Base-by-base conservation (phyloP, 1,140 invertebrate genomes). In the Matsumurasca onukii region DNA sequence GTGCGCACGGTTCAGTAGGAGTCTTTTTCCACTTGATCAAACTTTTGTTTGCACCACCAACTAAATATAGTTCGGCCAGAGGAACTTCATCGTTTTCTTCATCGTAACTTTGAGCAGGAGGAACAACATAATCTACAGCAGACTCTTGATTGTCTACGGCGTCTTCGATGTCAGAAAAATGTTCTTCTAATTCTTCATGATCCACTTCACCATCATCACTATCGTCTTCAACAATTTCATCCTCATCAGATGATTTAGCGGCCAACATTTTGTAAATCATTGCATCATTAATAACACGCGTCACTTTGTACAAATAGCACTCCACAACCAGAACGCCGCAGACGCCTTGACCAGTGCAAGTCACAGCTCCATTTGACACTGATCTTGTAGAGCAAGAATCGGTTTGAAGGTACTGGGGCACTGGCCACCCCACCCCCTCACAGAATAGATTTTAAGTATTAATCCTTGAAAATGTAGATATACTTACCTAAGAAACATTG, bases 141-240 rank as follows among this genome's bases (percentile, higher is more conserved):
- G 17, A n/a, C 15, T 51, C n/a, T 51, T 20, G 55, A 25, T 25
- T 27, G 1, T 17, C 5, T 25, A 3, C 3, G 25, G 3, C 3
- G 55, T 5, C n/a, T 3, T 59, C 25, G 5, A 25, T 27, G 29
- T 59, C 25, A 1, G 17, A 20, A 5, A 59, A 20, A 59, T 59
- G 55, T 12, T 25, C 17, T 25, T 59, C 25, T 25, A 25, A 15
- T 24, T 59, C 49, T 3, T 22, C 17, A 2, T 3, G 25, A 51
- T 51, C 49, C 20, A n/a, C 25, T 24, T 51, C 49, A n/a, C 49
- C 49, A 51, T 51, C 49, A 51, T 51, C 49, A 51, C 49, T 51
- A 17, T 51, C 15, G 25, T 3, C 25, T 51, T 3, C 49, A 3
- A 51, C 17, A 51, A 22, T 24, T n/a, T 51, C 49, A 3, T 20